Evolutionary conservation across 2,113 vertebrate species (phyloP).

Genomic region (Atlantisia rogersi): DNA sequence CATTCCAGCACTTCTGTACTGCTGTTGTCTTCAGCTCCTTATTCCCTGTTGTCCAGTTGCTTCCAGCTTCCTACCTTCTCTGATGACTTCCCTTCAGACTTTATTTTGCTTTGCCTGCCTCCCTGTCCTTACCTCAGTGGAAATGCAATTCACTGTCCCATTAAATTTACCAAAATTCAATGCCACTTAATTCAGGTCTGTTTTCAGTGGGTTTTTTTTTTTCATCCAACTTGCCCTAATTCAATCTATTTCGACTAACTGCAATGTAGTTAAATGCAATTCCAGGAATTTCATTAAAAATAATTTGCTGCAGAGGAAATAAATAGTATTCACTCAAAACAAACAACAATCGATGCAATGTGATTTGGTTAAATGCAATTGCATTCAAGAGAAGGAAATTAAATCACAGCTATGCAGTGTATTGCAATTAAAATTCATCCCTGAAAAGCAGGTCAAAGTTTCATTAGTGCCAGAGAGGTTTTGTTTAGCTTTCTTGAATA

Average conservation of each 20-base stretch:
- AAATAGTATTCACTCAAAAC: conserved; percentile 10
- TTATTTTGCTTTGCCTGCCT: neutral
- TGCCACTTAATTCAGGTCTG: conserved; percentile 11
- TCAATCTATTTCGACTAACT: conserved; percentile 45
- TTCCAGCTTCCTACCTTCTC: neutral
- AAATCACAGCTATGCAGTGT: conserved; percentile 19
- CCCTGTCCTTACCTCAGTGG: neutral
- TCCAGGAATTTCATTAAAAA: conserved; percentile 61
- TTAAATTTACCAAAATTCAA: conserved; percentile 18
- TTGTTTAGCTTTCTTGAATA: conserved; percentile 14
- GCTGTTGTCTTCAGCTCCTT: neutral
- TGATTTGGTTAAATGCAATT: conserved; percentile 45
- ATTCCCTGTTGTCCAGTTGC: neutral
- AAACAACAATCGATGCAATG: conserved; percentile 35
- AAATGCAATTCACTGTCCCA: conserved; percentile 33
- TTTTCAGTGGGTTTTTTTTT: neutral
- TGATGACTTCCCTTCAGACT: neutral
- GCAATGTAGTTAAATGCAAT: conserved; percentile 37
- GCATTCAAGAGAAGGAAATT: conserved; percentile 25
- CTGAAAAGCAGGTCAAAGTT: conserved; percentile 18
- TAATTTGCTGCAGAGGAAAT: conserved; percentile 45
- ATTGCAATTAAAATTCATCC: conserved; percentile 44
- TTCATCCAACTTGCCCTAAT: conserved; percentile 26
- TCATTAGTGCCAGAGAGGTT: conserved; percentile 27
- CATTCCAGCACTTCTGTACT: neutral